These are phyloP conservation scores for Myotis yumanensis DNA, from an alignment of 2,113 vertebrate genomes.

Conservation along the genomic window DNA sequence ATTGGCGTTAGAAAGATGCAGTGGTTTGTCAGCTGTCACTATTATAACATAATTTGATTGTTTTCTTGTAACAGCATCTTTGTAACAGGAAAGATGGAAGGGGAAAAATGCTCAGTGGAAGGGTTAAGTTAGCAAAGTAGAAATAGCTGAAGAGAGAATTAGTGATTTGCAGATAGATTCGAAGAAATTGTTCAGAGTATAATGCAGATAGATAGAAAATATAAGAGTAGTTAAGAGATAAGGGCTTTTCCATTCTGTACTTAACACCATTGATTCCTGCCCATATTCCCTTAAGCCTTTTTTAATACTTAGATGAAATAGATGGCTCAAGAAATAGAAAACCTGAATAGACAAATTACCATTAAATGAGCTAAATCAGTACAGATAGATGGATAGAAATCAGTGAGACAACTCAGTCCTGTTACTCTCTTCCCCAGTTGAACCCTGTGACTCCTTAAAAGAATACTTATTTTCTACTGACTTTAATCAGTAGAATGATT, in stretches of 20 bases:
- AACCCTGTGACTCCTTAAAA: background rate
- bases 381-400: background rate
- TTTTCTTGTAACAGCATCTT: conserved; percentile 65
- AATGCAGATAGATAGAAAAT: background rate
- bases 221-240: background rate
- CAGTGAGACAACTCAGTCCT: background rate
- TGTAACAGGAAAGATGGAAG: conserved; percentile 87
- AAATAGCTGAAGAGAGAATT: conserved; percentile 54
- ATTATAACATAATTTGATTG: conserved; percentile 85
- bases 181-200: background rate
- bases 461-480: background rate
- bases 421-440: background rate
- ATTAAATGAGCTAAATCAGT: background rate
- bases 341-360: background rate
- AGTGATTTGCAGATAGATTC: background rate
- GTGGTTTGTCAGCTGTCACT: conserved; percentile 91
- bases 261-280: background rate
- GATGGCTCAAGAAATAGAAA: background rate
- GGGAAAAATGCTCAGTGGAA: background rate
- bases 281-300: background rate
- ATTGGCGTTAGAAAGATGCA: conserved; percentile 93
- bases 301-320: background rate
- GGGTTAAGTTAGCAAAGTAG: background rate
- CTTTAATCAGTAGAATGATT: background rate
- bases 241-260: background rate